Evolutionary conservation across 2,797 vertebrate species (phyloP), one percentile per base, ranked within the genome.

Genomic region (Mormyrops boulengeri): DNA sequence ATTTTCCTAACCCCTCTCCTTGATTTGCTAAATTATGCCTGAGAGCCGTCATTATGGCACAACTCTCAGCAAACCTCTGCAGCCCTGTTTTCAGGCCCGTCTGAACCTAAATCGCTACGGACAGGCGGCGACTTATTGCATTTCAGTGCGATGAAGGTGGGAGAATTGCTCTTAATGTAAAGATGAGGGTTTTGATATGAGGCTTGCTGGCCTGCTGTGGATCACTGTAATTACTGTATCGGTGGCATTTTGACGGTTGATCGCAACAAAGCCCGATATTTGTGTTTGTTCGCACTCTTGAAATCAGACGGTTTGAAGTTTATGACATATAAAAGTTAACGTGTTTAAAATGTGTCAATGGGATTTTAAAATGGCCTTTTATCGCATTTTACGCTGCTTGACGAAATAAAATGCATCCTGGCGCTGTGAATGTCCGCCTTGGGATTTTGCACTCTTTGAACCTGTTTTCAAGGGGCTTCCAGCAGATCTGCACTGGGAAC

Each of bases 11-110:
- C 88, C 87, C 90, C 44, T 88, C 93, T 94, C 94, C 96, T 95
- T 96, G 95, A 97, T 97, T 96, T 96, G 95, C 95, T 94, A 95
- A 94, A 96, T 95, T 96, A 95, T 95, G 96, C 94, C 95, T 95
- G 95, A 95, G 95, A 96, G 95, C 95, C 93, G 93, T 95, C 94
- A 94, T 92, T 91, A 94, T 94, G 34, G 30, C 96, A 96, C 96
- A 96, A 94, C 96, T 93, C 82, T 87, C 89, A 92, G 93, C 92
- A n/a, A 93, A 94, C 92, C 94, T 94, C 93, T 93, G 93, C 91
- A 92, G 53, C 91, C 93, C 93, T 94, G 93, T 93, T 91, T 92
- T 92, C 34, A 41, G 85, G 17, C 53, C 30, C 11, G 14, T n/a
- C 19, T 47, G 38, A 44, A 47, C 77, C 77, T 82, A 82, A 82